Evolutionary conservation across 2,797 vertebrate species (phyloP).

Genomic region (Melanotaenia maccullochi): DNA sequence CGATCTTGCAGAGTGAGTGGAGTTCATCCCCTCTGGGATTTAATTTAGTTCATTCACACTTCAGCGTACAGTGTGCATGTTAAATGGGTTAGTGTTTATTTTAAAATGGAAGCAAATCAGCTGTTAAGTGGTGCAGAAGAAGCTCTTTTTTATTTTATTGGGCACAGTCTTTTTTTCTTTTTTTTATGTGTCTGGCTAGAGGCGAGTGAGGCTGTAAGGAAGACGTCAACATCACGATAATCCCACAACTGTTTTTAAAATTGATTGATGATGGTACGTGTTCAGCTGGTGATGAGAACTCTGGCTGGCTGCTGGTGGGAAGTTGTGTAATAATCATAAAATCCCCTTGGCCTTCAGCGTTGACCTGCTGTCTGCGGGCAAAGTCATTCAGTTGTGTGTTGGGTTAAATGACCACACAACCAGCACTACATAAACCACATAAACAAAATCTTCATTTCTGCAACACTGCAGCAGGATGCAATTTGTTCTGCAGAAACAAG

Average conservation of each 20-base stretch:
- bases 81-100: constrained; percentile 14
- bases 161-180: background rate
- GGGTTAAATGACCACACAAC: constrained; percentile 1
- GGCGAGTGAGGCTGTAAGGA: background rate
- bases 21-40: constrained; percentile 15
- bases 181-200: background rate
- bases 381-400: constrained; percentile 12
- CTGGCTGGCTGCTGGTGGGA: constrained; percentile 3
- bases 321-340: constrained; percentile 28
- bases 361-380: constrained; percentile 28
- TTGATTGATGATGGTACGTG: background rate
- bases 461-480: constrained; percentile 12
- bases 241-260: background rate
- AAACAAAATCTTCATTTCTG: background rate
- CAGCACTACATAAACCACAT: background rate
- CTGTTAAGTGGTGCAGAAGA: constrained; percentile 6
- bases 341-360: constrained; percentile 1
- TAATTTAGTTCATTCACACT: constrained; percentile 24
- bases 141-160: background rate
- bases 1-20: background rate
- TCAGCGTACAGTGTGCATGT: constrained; percentile 3
- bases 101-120: background rate
- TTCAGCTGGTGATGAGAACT: constrained; percentile 17
- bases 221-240: background rate
- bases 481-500: constrained; percentile 13